Conservation (phyloP, 2,797 vertebrate genomes). For the Austrolebias charrua region DNA sequence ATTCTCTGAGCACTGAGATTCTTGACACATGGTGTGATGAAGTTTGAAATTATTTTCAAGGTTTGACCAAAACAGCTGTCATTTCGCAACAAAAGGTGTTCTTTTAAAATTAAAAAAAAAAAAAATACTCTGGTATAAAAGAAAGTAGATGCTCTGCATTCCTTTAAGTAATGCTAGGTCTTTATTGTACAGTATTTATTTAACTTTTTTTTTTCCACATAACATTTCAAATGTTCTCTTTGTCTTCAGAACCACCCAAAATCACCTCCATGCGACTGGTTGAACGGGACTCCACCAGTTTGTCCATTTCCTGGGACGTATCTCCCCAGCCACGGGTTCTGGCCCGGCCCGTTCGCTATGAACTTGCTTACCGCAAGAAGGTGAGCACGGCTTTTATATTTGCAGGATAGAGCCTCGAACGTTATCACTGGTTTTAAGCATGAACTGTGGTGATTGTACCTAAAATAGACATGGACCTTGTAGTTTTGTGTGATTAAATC, state of each 20-base stretch:
- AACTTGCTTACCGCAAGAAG: constrained; percentile 95
- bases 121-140: too few species aligned
- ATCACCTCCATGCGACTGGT: constrained; percentile 86
- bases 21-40: too few species aligned
- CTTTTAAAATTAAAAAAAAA: too few species aligned
- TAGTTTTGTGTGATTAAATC: neutral
- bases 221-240: constrained; percentile 9
- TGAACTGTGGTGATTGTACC: neutral
- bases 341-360: constrained; percentile 81
- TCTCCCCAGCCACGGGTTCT: constrained; percentile 73
- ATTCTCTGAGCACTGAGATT: too few species aligned
- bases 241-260: constrained; percentile 86
- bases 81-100: too few species aligned
- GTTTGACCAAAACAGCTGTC: too few species aligned
- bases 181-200: too few species aligned
- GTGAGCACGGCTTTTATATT: constrained; percentile 39
- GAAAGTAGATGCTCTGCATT: too few species aligned
- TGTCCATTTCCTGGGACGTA: constrained; percentile 89
- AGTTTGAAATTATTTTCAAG: too few species aligned
- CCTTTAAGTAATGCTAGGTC: neutral
- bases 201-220: neutral
- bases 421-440: too few species aligned
- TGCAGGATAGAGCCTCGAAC: neutral
- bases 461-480: neutral
- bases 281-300: constrained; percentile 78